These are phyloP conservation scores for Watsonalla binaria DNA, from an alignment of 2,888 invertebrate genomes.

Conservation along the genomic window DNA sequence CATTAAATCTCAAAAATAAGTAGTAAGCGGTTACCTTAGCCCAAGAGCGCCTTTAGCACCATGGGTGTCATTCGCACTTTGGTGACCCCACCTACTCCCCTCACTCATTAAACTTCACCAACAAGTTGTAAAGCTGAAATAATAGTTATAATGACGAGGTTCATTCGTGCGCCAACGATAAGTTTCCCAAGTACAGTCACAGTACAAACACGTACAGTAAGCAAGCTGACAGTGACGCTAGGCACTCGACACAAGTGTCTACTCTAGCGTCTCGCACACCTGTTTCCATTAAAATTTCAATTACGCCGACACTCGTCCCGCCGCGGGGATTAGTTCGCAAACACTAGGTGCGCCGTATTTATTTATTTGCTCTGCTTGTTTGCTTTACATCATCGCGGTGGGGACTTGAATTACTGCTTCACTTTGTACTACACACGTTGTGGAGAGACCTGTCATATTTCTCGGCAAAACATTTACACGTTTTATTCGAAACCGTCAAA, in stretches of 20 bases:
- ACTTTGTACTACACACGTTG: neutral
- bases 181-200: too few species aligned
- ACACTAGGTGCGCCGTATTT: constrained; percentile 18
- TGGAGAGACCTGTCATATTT: neutral
- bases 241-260: constrained; percentile 5
- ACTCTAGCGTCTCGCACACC: constrained; percentile 28
- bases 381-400: constrained; percentile 17
- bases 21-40: too few species aligned
- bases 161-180: too few species aligned
- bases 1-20: too few species aligned
- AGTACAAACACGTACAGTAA: neutral
- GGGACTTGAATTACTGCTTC: neutral
- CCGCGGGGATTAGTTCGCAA: constrained; percentile 22
- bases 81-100: too few species aligned
- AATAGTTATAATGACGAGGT: too few species aligned
- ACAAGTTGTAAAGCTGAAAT: too few species aligned
- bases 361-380: constrained; percentile 20
- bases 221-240: neutral
- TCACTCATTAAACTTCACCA: too few species aligned
- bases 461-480: too few species aligned
- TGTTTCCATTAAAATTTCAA: constrained; percentile 59
- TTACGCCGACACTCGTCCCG: constrained; percentile 24
- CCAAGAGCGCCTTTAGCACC: too few species aligned
- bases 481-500: too few species aligned
- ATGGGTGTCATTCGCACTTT: too few species aligned